Percentiles rank a stretch among this genome's conserved stretches.
Evolutionary conservation across 2,113 vertebrate species (phyloP).

Genomic region (Salvelinus sp.): DNA sequence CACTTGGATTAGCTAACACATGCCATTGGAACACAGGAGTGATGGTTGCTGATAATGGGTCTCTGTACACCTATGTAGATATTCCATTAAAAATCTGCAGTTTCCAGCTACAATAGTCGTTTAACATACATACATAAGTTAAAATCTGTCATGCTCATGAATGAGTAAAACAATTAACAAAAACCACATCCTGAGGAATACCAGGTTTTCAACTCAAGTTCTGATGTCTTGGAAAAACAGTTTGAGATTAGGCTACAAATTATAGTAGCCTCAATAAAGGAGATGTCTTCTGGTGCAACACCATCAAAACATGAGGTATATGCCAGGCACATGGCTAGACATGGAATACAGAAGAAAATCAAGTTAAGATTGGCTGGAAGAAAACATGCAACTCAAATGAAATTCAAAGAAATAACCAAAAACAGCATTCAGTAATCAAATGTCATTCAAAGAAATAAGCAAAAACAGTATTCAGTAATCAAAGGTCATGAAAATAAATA

Average conservation of each 20-base stretch:
- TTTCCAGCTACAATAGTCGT: too few relatives aligned
- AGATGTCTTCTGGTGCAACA: background rate
- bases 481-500: background rate
- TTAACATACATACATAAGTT: too few relatives aligned
- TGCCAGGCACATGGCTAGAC: background rate
- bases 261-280: too few relatives aligned
- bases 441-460: background rate
- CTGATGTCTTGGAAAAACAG: background rate
- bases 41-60: too few relatives aligned
- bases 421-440: background rate
- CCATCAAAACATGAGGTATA: background rate
- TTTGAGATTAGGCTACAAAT: background rate
- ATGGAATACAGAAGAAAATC: background rate
- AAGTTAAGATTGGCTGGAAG: background rate
- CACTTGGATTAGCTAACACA: too few relatives aligned
- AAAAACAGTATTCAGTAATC: too few relatives aligned
- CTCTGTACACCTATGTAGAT: too few relatives aligned
- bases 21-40: too few relatives aligned
- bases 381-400: background rate
- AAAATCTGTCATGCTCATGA: conserved; percentile 27
- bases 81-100: too few relatives aligned
- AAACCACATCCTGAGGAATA: background rate
- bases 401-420: too few relatives aligned
- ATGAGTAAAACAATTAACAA: conserved; percentile 20
- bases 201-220: background rate